Evolutionary conservation across 2,888 invertebrate genomes (phyloP), one percentile per base, ranked within the genome.

Genomic region (Dugesia japonica): DNA sequence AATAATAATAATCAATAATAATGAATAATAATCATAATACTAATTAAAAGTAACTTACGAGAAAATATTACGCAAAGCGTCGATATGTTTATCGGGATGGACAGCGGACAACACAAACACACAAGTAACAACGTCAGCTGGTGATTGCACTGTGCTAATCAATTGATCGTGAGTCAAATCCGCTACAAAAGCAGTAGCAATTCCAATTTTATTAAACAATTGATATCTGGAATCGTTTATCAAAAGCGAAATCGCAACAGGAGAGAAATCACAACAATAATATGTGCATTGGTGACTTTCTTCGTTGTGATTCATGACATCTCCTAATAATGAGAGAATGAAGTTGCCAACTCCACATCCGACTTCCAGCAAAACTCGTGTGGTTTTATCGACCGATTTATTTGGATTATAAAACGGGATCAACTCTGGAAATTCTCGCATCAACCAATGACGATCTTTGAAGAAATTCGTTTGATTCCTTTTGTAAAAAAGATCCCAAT

Each of bases 331-430:
- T 0, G 97, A 97, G 84, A 90, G 95, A 72, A 97, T 87, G 83
- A 97, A 90, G 86, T 98, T 98, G 0, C 98, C 98, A 9, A 94
- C 95, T 0, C 98, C 97, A 84, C 94, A 94, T 0, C 94, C 94
- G 4, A 93, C 88, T 86, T 95, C 94, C 26, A 92, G 85, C 74
- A 91, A 71, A 27, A 38, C 17, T 28, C 20, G 20, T 13, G 17
- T 15, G 1, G 1, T 1, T n/a, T n/a, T 26, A 71, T 7, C 79
- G 77, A 42, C 78, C 73, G n/a, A 38, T 77, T n/a, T 77, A 74
- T 15, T n/a, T 26, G 31, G 31, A 13, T n/a, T 56, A n/a, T 56
- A 56, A 38, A 42, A 75, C 77, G 26, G 76, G 56, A 27, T 78
- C 76, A 76, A 76, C 28, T 76, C 75, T 74, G 42, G 9, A 86